Evolutionary conservation across 2,888 invertebrate genomes (phyloP), one percentile per base, ranked within the genome.

Genomic region (Protophormia terraenovae): DNA sequence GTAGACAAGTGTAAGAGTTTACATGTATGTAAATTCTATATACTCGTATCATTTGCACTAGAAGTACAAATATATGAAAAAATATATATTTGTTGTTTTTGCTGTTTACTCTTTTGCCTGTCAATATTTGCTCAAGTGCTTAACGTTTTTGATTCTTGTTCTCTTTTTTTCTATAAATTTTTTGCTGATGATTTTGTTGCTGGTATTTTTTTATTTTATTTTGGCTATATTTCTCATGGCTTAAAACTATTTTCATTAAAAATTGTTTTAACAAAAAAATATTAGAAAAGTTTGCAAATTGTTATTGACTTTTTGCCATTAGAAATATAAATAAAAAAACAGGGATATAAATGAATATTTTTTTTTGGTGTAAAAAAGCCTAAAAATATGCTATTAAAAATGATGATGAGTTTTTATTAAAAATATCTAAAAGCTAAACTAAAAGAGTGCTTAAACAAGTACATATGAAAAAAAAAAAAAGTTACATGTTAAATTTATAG

Each of bases 41-140:
- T 22, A 60, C n/a, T n/a, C n/a, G n/a, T 73, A 66, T 41, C 45
- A 76, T 66, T 27, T 19, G n/a, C 24, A 10, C 19, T 24, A n/a
- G n/a, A n/a, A n/a, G n/a, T n/a, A 29, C 27, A 50, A 50, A 50
- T 29, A 60, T 16, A 50, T 79, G 64, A 35, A 55, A 60, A 73
- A 32, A 29, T 64, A 64, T 45, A 1, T 8, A 45, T 71, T 50
- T 78, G 50, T 32, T 79, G 72, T 55, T 82, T 53, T 55, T 64
- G 53, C 45, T 80, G 71, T 86, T 86, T 87, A 81, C 78, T 78
- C 83, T 86, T 66, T 86, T 86, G 88, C 90, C 91, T 91, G 91
- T 91, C 91, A 91, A 91, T 91, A 91, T 91, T 91, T 91, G 91
- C 89, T 89, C 87, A 89, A 90, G 89, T 90, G 89, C 90, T 91